Evolutionary conservation across 1,140 invertebrate genomes (phyloP), one percentile per base, ranked within the genome.

Genomic region (Apis laboriosa): DNA sequence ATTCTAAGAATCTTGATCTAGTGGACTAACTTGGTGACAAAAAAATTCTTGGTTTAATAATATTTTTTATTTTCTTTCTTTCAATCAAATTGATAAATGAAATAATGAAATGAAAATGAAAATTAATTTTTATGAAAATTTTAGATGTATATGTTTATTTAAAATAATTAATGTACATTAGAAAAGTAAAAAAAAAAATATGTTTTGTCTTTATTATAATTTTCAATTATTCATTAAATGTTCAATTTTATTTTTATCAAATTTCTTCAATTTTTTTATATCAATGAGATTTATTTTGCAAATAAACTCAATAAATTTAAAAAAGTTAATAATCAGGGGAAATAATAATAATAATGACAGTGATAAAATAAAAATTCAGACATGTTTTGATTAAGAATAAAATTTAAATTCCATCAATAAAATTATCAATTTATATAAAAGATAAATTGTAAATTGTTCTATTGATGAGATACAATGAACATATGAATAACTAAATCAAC

Each of bases 1-100:
- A 56, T 60, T 70, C 13, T 21, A 24, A 63, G 21, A 72, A 64
- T 64, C 67, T 77, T 60, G 63, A 70, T 68, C 75, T 78, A 58
- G 28, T 66, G 60, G 76, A 72, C 76, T 83, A 78, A 83, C 58
- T 61, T 83, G n/a, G 81, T 83, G 81, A 66, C 76, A 34, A 28
- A 19, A 24, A 9, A 53, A 21, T 43, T 49, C 24, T 53, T 21
- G 28, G 2, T 24, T 73, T 56, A 17, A 19, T 7, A 15, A 1
- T 8, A 28, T 9, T 24, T 21, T n/a, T 17, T 19, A 1, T 15
- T 60, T 66, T 49, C 12, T 19, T 61, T 61, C n/a, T 19, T 56
- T 55, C 13, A 49, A 19, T 43, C 17, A n/a, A 8, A 9, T 43
- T 43, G 2, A 43, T 43, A 43, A 5, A 7, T 43, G 34, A 43